phyloP scores from a whole-genome alignment of 2,888 invertebrate genomes.

The Didymodactylos carnosus region DNA sequence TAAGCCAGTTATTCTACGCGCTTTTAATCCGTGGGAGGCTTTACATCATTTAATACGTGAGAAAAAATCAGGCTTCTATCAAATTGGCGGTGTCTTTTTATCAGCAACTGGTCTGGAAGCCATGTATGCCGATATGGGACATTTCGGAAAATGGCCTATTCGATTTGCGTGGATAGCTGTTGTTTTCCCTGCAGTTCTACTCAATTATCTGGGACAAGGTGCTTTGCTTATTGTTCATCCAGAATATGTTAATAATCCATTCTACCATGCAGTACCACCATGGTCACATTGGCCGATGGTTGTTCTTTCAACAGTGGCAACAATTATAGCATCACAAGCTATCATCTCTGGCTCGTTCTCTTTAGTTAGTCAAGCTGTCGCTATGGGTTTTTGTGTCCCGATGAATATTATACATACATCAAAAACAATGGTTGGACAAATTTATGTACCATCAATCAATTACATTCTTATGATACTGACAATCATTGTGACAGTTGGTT shows the following conservation, averaged over 20 bases:
- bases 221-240: not conserved
- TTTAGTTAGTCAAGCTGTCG: not conserved
- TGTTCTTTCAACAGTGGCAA: not conserved
- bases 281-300: not conserved
- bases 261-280: not conserved
- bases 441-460: not conserved
- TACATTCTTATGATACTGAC: not conserved
- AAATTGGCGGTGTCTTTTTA: not conserved
- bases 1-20: not conserved
- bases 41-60: not conserved
- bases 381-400: not conserved
- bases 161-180: not conserved
- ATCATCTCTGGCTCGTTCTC: not conserved
- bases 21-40: not conserved
- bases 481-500: not conserved
- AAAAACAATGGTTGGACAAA: not conserved
- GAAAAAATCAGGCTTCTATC: not conserved
- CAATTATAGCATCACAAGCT: not conserved
- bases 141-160: not conserved
- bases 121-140: not conserved
- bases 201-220: not conserved
- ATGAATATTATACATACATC: not conserved
- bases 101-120: not conserved
- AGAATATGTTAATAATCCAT: not conserved
- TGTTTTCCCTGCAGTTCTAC: not conserved